A percentile compares a stretch with the other conserved stretches of the same genome.
These are phyloP conservation scores for Plecturocebus donacophilus DNA, from an alignment of 2,113 vertebrate species.

Conservation along the genomic window DNA sequence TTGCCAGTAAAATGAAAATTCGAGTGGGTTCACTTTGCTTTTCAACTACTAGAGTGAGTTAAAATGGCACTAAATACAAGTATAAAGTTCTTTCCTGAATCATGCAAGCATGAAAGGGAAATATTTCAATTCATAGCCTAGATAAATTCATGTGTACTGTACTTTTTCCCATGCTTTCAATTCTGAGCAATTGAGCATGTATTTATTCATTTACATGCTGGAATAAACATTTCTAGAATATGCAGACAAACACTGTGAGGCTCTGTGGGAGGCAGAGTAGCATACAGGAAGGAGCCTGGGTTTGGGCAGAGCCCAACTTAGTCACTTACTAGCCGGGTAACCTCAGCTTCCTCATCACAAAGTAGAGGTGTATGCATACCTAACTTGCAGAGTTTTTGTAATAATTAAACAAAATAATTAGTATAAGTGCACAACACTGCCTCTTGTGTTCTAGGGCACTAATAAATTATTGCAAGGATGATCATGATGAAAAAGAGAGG, in stretches of 20 bases:
- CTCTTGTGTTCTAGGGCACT: neutral
- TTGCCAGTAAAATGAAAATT: constrained; percentile 19
- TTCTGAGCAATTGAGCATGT: neutral
- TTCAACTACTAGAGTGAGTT: neutral
- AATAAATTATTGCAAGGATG: constrained; percentile 16
- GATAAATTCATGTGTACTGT: neutral
- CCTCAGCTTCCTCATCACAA: neutral
- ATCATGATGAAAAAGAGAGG: neutral
- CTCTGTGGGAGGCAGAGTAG: neutral
- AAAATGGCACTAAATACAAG: constrained; percentile 25
- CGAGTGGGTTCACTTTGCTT: neutral
- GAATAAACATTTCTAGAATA: constrained; percentile 48
- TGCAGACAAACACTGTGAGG: neutral
- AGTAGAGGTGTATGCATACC: neutral
- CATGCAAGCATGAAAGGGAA: constrained; percentile 24
- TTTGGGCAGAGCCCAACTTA: neutral
- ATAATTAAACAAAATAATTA: neutral
- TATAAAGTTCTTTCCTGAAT: constrained; percentile 43
- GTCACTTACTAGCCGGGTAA: neutral
- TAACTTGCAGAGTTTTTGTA: neutral
- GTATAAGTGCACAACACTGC: neutral
- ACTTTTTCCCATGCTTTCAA: constrained; percentile 21
- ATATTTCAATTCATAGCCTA: neutral
- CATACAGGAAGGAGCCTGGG: neutral
- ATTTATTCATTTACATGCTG: constrained; percentile 45